These are phyloP conservation scores for Cassiopea andromeda DNA, from an alignment of 30 jellyfish, hydroid and myxozoan genomes.

Conservation along the genomic window DNA sequence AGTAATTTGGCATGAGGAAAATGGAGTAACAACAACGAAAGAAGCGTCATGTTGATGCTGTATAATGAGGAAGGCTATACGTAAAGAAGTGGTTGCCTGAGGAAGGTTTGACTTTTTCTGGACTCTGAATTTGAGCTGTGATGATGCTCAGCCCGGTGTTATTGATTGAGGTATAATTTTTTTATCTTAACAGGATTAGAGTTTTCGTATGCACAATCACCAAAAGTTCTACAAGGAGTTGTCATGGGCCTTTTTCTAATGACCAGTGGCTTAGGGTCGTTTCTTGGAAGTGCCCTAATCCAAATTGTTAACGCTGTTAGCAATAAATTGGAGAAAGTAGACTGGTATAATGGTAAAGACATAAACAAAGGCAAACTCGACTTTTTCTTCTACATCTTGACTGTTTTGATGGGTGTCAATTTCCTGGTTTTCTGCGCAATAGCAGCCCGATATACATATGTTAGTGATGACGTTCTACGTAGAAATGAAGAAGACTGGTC, in stretches of 20 bases:
- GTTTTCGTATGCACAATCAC: constrained; percentile 94
- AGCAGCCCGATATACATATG: constrained; percentile 72
- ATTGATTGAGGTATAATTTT: background rate
- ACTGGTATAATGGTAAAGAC: constrained; percentile 75
- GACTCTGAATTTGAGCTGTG: no score
- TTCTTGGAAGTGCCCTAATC: constrained; percentile 78
- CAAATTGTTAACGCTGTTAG: constrained; percentile 56
- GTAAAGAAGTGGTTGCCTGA: no score
- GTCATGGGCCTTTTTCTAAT: constrained; percentile 85
- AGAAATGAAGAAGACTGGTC: constrained; percentile 67
- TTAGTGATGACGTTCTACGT: constrained; percentile 28
- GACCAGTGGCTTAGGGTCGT: constrained; percentile 92
- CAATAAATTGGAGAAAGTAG: background rate
- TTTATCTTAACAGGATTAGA: constrained; percentile 72
- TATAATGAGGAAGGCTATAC: no score
- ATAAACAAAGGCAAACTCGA: constrained; percentile 70
- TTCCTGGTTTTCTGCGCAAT: constrained; percentile 71
- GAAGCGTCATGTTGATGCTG: no score
- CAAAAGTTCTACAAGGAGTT: constrained; percentile 89
- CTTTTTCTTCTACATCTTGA: constrained; percentile 64
- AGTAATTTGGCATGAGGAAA: no score
- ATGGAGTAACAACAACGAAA: no score
- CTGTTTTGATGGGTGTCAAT: constrained; percentile 69
- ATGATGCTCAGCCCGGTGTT: no score
- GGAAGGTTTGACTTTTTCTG: no score